A percentile compares a stretch with the other conserved stretches of the same genome.
phyloP scores from a whole-genome alignment of 1,140 invertebrate species.

The Episyrphus balteatus region DNA sequence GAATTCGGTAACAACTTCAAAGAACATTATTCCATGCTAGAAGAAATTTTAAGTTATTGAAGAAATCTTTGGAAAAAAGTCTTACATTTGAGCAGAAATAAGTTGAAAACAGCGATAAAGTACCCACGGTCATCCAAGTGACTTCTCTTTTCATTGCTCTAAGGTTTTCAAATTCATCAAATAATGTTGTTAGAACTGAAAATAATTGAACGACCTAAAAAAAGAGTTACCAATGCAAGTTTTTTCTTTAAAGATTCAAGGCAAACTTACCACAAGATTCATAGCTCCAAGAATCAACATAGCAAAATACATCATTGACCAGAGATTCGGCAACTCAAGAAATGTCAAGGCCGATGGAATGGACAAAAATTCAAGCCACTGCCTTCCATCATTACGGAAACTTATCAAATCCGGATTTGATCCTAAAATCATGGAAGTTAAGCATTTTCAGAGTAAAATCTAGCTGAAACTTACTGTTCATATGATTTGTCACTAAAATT shows the following conservation, averaged over 20 bases:
- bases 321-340: slow-evolving; percentile 16
- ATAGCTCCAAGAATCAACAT: slow-evolving; percentile 27
- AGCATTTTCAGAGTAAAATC: too few relatives aligned
- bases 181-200: slow-evolving; percentile 23
- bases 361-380: slow-evolving; percentile 16
- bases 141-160: slow-evolving; percentile 12
- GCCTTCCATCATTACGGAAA: too few relatives aligned
- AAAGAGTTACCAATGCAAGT: too few relatives aligned
- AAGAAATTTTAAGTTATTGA: neutral
- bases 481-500: too few relatives aligned
- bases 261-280: slow-evolving; percentile 20
- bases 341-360: slow-evolving; percentile 23
- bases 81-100: too few relatives aligned
- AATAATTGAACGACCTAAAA: slow-evolving; percentile 25
- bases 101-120: too few relatives aligned
- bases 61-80: too few relatives aligned
- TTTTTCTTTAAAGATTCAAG: too few relatives aligned
- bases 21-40: slow-evolving; percentile 16
- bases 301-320: slow-evolving; percentile 26
- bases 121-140: too few relatives aligned
- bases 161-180: slow-evolving; percentile 28
- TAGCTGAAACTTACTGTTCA: too few relatives aligned
- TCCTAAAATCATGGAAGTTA: too few relatives aligned
- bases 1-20: slow-evolving; percentile 15
- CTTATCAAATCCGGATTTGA: slow-evolving; percentile 1